Conservation (phyloP, 2,797 vertebrate genomes). For the Clarias pachynema region DNA sequence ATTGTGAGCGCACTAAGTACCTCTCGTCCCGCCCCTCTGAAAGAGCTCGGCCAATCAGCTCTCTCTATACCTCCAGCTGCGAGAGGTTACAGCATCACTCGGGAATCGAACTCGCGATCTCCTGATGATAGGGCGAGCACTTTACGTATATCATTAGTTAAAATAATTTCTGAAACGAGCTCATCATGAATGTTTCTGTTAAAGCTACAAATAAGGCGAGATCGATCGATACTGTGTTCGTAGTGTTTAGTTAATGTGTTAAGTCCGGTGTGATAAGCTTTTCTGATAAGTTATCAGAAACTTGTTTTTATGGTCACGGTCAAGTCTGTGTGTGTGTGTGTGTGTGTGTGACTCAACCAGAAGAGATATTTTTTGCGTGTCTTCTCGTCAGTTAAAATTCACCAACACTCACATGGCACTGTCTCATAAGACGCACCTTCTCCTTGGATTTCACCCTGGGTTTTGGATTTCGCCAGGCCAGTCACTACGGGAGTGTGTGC, state of each 20-base stretch:
- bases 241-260: constrained; percentile 7
- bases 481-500: constrained; percentile 46
- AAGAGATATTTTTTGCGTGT: background rate
- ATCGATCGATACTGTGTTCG: background rate
- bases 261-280: background rate
- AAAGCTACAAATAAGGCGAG: constrained; percentile 32
- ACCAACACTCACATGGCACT: constrained; percentile 39
- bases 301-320: constrained; percentile 12
- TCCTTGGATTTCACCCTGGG: constrained; percentile 55
- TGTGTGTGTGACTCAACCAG: background rate
- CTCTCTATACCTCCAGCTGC: too few relatives aligned
- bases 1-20: too few relatives aligned
- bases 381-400: constrained; percentile 17
- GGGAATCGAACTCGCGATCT: too few relatives aligned
- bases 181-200: constrained; percentile 21
- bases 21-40: too few relatives aligned
- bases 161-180: constrained; percentile 16
- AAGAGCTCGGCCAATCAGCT: too few relatives aligned
- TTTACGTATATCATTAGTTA: background rate
- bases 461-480: constrained; percentile 68
- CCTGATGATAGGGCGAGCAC: too few relatives aligned
- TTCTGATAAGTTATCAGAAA: background rate
- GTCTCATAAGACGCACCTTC: constrained; percentile 43
- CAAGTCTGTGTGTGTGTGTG: constrained; percentile 1
- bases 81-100: too few relatives aligned